Conservation (phyloP, 2,113 vertebrate genomes). For the Thoracochromis brauschi region DNA sequence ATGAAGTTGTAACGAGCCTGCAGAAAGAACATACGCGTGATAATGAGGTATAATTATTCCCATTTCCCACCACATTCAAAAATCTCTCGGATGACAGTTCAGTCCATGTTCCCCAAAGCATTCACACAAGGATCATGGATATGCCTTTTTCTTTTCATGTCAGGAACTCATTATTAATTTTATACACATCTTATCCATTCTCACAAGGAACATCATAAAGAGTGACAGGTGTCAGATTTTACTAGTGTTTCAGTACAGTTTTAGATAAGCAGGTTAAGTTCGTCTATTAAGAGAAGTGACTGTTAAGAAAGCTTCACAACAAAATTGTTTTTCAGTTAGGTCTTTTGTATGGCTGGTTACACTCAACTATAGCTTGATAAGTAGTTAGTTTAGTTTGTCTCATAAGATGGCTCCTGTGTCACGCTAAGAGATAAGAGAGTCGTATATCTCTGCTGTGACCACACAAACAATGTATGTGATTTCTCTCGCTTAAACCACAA, state of each 20-base stretch:
- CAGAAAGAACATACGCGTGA: neutral
- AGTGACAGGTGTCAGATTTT: neutral
- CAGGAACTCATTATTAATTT: neutral
- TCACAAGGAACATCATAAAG: neutral
- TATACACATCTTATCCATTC: neutral
- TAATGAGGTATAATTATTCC: neutral
- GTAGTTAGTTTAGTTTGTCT: neutral
- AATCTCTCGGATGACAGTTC: neutral
- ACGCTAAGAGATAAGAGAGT: neutral
- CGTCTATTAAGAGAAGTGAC: neutral
- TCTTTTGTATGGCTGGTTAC: neutral
- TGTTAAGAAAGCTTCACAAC: neutral
- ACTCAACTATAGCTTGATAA: neutral
- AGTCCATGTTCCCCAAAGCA: neutral
- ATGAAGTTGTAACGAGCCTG: conserved; percentile 99
- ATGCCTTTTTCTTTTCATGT: neutral
- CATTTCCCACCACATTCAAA: neutral
- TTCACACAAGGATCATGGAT: neutral
- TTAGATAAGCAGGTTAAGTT: neutral
- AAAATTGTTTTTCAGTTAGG: neutral
- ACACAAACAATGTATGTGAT: neutral
- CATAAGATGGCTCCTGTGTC: neutral
- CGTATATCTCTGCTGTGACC: neutral
- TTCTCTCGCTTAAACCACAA: neutral
- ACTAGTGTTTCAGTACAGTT: neutral